phyloP scores from a whole-genome alignment of 2,888 invertebrate species.

The Drosophila subsilvestris region DNA sequence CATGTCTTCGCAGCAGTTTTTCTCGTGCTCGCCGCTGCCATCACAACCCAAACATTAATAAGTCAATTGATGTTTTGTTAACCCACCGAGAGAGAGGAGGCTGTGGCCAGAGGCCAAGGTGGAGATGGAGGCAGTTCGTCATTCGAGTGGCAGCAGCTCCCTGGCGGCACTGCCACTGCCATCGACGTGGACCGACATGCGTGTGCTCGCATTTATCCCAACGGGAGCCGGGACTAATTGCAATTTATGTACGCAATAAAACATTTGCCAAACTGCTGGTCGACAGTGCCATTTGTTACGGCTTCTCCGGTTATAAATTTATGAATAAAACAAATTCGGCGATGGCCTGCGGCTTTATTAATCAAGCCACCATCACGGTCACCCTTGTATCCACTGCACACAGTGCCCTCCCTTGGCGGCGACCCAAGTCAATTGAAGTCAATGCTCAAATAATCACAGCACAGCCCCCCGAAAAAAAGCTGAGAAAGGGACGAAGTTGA shows the following conservation, averaged over 20 bases:
- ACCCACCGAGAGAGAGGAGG: conserved; percentile 51
- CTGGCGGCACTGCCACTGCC: too few relatives aligned
- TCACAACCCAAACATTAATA: conserved; percentile 68
- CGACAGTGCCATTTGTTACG: conserved; percentile 64
- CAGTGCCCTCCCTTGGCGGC: conserved; percentile 4
- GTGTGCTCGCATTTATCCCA: conserved; percentile 69
- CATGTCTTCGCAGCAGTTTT: conserved; percentile 25
- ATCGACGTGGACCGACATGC: conserved; percentile 59
- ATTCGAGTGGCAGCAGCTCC: conserved; percentile 51
- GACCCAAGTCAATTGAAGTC: conserved; percentile 60
- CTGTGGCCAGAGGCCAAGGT: neutral
- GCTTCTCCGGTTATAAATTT: conserved; percentile 72
- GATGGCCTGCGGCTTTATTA: conserved; percentile 66
- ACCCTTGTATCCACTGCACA: neutral
- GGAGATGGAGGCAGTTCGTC: conserved; percentile 56
- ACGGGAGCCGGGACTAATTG: conserved; percentile 72
- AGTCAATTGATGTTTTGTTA: conserved; percentile 78
- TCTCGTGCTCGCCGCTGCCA: conserved; percentile 6
- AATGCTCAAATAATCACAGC: conserved; percentile 60
- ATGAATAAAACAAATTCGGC: conserved; percentile 63
- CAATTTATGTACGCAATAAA: conserved; percentile 79
- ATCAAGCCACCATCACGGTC: conserved; percentile 47
- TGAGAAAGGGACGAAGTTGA: conserved; percentile 10
- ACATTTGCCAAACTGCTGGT: conserved; percentile 69
- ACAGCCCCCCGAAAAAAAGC: neutral